Percentiles rank a stretch among this genome's conserved stretches.
Evolutionary conservation across 2,797 vertebrate genomes (phyloP).

Genomic region (Gallinago stenura): DNA sequence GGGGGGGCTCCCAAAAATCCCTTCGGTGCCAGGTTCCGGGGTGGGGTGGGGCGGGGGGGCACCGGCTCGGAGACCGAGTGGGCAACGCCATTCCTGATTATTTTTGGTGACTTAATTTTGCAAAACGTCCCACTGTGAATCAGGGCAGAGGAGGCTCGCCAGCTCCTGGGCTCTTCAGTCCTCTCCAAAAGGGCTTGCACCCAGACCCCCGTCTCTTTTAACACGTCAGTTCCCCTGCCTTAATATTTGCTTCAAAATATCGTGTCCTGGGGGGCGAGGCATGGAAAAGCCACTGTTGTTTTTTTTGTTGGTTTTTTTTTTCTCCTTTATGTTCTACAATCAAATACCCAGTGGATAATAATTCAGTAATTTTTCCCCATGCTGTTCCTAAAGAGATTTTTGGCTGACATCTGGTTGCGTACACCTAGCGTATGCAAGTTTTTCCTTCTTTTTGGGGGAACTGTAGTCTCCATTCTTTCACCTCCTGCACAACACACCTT

Average conservation of each 20-base stretch:
- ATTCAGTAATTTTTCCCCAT: not conserved
- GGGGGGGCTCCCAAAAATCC: not conserved
- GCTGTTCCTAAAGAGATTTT: not conserved
- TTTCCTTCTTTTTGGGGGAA: not conserved
- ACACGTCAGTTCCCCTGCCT: too few relatives aligned
- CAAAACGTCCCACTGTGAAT: rapidly evolving
- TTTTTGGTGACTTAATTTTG: not conserved
- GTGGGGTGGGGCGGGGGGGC: too few relatives aligned
- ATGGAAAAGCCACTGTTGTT: not conserved
- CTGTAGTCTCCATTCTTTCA: not conserved
- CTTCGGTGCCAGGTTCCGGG: not conserved
- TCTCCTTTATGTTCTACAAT: not conserved
- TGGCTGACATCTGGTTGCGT: not conserved
- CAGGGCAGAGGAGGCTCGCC: not conserved
- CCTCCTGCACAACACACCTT: not conserved
- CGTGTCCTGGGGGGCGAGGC: rapidly evolving
- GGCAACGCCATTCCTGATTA: not conserved
- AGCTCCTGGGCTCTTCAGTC: not conserved
- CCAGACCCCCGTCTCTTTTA: not conserved
- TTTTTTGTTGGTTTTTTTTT: not conserved
- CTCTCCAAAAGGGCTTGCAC: not conserved
- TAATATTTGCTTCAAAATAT: not conserved
- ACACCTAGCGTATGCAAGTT: not conserved
- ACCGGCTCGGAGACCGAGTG: rapidly evolving
- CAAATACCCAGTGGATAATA: not conserved